Evolutionary conservation across 2,888 invertebrate genomes (phyloP), one percentile per base, ranked within the genome.

Genomic region (Diplazon laetatorius): DNA sequence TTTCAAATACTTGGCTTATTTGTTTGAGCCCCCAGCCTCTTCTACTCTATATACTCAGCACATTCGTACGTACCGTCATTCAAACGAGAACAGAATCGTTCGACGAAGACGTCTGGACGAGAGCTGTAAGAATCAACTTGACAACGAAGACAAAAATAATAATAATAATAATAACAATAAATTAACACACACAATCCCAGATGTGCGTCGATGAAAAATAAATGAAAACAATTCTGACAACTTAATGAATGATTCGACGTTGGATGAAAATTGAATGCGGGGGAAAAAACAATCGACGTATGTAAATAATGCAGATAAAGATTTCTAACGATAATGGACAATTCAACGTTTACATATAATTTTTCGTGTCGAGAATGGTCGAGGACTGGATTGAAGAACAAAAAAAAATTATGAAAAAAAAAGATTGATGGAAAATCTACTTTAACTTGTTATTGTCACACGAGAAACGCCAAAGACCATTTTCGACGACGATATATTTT

Each of bases 121-220:
- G 37, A 37, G 62, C 78, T 78, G 78, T n/a, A 75, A 78, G 59
- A 78, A 78, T 52, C 9, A 78, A 78, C 57, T 70, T 55, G 42
- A 44, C 20, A 59, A 39, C 44, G 57, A 42, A 14, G 50, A 35
- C n/a, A 68, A 39, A 48, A 71, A n/a, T n/a, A 70, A 66, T 65
- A 62, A 37, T 68, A 0, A 16, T 35, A n/a, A n/a, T 46, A 18
- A 18, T 37, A 18, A 20, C 14, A 62, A 25, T 10, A 8, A 18
- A 16, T 20, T 2, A 16, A n/a, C n/a, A n/a, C n/a, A n/a, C n/a
- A n/a, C n/a, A n/a, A n/a, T n/a, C n/a, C n/a, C n/a, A n/a, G n/a
- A n/a, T n/a, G n/a, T n/a, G 50, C 30, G 59, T 22, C n/a, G 37
- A 22, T 55, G 35, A 60, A 44, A 42, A n/a, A n/a, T n/a, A n/a